phyloP scores from a whole-genome alignment of 2,797 vertebrate genomes.

The Sebastes itinus region DNA sequence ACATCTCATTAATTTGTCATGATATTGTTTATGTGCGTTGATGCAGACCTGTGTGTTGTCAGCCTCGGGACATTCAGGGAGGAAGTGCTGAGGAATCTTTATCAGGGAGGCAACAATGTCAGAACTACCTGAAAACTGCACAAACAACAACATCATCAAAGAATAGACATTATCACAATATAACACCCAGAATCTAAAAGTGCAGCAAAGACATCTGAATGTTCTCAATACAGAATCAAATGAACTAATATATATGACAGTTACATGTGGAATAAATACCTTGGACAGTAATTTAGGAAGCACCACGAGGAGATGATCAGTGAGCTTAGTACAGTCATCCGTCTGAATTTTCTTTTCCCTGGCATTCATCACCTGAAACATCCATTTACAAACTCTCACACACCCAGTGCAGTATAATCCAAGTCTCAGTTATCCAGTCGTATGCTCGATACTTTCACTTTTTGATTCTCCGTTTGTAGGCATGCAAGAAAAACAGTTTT shows the following conservation, averaged over 20 bases:
- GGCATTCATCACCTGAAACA: constrained; percentile 81
- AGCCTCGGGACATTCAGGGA: constrained; percentile 75
- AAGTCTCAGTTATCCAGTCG: no score
- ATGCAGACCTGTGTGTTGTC: constrained; percentile 81
- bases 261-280: constrained; percentile 73
- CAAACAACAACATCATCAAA: constrained; percentile 33
- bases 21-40: neutral
- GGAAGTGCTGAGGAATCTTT: constrained; percentile 90
- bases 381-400: no score
- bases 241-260: accelerated
- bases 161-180: neutral
- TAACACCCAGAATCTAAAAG: accelerated
- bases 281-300: constrained; percentile 90
- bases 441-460: no score
- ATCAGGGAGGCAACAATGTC: constrained; percentile 85
- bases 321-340: constrained; percentile 88
- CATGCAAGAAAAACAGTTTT: no score
- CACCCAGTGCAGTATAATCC: no score
- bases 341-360: constrained; percentile 88
- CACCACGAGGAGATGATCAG: constrained; percentile 86
- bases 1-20: neutral
- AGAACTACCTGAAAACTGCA: constrained; percentile 85
- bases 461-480: no score
- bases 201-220: neutral
- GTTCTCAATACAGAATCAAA: neutral